Base-by-base conservation (phyloP, 2,797 vertebrate species). In the Eremophila alpestris region DNA sequence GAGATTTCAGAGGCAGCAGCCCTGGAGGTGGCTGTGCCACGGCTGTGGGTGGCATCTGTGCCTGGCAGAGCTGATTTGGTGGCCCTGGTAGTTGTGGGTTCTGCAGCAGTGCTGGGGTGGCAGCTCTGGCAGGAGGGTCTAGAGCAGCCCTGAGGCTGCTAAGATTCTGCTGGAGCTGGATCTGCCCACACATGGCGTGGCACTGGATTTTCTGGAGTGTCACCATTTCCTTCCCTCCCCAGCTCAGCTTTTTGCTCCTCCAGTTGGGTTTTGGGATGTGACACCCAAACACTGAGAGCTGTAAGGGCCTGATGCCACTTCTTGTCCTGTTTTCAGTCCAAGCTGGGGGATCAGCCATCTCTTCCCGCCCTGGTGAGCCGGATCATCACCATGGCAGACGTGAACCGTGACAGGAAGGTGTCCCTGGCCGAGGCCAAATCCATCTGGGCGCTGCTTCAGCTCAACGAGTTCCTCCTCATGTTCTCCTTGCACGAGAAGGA, bases 371-470 rank as follows among this genome's bases (percentile, higher is more conserved):
- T 99, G 96, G 99, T 99, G 49, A 97, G 97, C 68, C 98, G 98
- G 43, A 98, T 99, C 93, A 98, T 99, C 38, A 75, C 97, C n/a
- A 98, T 99, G 96, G 99, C 99, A 0, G 99, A 99, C 2, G 98
- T 99, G 93, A 99, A 99, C 95, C 97, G 94, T 40, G 99, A 99
- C 4, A 97, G 98, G 22, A 98, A 99, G 83, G 98, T 99, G 74
- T 99, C 99, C 30, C 97, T 99, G 63, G 99, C 99, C 0, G 99
- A 99, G 96, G 99, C 99, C 52, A 99, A 99, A 95, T 99, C 99
- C 0, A 98, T 99, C 85, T 99, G 99, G 99, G 99, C 99, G 2
- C 98, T 99, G 36, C 98, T 99, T 41, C 99, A 99, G 95, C 98
- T 98, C 81, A 99, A 98, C 0, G 99, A 99, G 95, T 99, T 99